phyloP scores from a whole-genome alignment of 2,797 vertebrate genomes.

The Enteromius viviparus region DNA sequence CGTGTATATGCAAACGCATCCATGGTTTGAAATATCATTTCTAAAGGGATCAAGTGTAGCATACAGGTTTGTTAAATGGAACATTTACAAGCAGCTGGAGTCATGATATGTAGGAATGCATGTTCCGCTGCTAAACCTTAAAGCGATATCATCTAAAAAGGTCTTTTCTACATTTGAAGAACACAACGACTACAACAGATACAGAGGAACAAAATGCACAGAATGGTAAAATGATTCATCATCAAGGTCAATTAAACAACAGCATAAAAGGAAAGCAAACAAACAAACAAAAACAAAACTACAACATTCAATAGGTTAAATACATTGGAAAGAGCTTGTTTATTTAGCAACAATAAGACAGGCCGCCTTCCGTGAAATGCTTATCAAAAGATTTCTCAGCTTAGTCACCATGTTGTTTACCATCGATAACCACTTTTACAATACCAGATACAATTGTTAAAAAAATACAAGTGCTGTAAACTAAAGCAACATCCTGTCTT shows the following conservation, averaged over 20 bases:
- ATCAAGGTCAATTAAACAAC: slow-evolving; percentile 51
- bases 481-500: slow-evolving; percentile 54
- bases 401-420: slow-evolving; percentile 37
- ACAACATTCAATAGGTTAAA: slow-evolving; percentile 57
- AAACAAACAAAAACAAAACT: slow-evolving; percentile 47
- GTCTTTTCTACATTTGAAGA: slow-evolving; percentile 28
- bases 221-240: slow-evolving; percentile 23
- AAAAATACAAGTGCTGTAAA: slow-evolving; percentile 46
- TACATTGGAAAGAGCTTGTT: slow-evolving; percentile 54
- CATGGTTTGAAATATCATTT: slow-evolving; percentile 28
- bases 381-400: slow-evolving; percentile 35
- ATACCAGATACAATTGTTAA: slow-evolving; percentile 41
- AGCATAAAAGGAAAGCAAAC: slow-evolving; percentile 34
- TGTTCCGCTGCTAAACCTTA: slow-evolving; percentile 44
- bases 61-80: slow-evolving; percentile 44
- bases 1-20: slow-evolving; percentile 53
- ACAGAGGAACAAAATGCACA: slow-evolving; percentile 43
- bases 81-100: slow-evolving; percentile 59
- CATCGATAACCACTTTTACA: slow-evolving; percentile 43
- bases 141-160: neutral
- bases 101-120: slow-evolving; percentile 64
- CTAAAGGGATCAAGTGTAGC: slow-evolving; percentile 23
- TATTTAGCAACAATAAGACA: slow-evolving; percentile 61
- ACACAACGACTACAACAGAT: slow-evolving; percentile 43
- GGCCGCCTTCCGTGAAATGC: slow-evolving; percentile 50